phyloP scores from a whole-genome alignment of 1,140 invertebrate species.

The Camponotus pennsylvanicus region DNA sequence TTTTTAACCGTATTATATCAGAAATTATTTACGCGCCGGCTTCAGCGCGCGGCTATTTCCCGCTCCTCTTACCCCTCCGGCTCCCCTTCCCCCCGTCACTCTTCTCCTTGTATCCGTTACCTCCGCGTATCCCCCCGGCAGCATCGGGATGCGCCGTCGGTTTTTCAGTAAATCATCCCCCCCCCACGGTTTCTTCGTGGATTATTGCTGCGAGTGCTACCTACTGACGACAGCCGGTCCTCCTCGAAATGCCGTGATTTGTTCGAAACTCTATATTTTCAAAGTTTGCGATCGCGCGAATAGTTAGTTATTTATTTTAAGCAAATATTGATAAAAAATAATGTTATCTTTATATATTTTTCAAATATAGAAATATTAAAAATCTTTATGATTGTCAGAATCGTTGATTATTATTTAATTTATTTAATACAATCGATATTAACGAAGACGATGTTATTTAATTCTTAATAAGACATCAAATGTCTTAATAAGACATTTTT shows the following conservation, averaged over 20 bases:
- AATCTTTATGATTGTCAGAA: neutral
- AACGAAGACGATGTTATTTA: too few species aligned
- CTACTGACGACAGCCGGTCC: constrained; percentile 8
- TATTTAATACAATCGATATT: neutral
- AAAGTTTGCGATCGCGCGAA: neutral
- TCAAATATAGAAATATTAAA: neutral
- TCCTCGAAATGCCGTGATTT: neutral
- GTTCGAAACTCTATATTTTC: neutral
- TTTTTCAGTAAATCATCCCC: constrained; percentile 68
- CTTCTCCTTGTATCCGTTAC: constrained; percentile 46
- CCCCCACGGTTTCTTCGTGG: constrained; percentile 48
- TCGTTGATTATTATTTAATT: neutral
- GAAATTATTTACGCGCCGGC: constrained; percentile 84
- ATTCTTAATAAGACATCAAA: neutral
- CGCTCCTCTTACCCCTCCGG: neutral
- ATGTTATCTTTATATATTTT: neutral
- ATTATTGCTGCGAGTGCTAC: constrained; percentile 56
- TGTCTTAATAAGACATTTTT: neutral
- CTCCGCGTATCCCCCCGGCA: constrained; percentile 28
- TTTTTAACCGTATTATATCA: constrained; percentile 85
- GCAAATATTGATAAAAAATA: neutral
- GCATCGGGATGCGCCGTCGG: constrained; percentile 58
- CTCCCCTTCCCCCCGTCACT: neutral
- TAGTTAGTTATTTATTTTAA: neutral
- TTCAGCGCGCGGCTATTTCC: constrained; percentile 73